Evolutionary conservation across 1,140 invertebrate genomes (phyloP).

Genomic region (Drosophila punjabiensis): DNA sequence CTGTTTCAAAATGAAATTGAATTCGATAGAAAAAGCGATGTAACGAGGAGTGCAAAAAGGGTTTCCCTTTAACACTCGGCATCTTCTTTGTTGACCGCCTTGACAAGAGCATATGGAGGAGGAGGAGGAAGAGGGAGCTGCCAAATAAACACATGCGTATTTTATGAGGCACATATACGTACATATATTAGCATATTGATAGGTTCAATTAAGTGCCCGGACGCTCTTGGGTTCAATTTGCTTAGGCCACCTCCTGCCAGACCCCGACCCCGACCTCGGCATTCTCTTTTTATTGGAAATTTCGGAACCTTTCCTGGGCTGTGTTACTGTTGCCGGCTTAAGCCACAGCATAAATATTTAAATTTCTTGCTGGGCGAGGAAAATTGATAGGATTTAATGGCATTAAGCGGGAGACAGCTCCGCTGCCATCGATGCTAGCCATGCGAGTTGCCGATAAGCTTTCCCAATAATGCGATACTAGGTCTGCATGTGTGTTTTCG

Average conservation of each 20-base stretch:
- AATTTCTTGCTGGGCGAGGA: slow-evolving; percentile 68
- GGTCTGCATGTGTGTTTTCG: slow-evolving; percentile 33
- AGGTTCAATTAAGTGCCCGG: slow-evolving; percentile 80
- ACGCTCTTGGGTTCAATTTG: slow-evolving; percentile 70
- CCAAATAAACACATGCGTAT: slow-evolving; percentile 30
- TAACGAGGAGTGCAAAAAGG: slow-evolving; percentile 6
- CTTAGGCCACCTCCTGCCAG: slow-evolving; percentile 6
- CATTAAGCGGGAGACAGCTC: slow-evolving; percentile 57
- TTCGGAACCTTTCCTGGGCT: slow-evolving; percentile 63
- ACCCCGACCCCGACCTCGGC: neutral
- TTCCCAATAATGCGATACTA: slow-evolving; percentile 56
- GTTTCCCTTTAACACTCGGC: neutral
- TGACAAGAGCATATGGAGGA: slow-evolving; percentile 31
- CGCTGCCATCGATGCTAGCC: slow-evolving; percentile 30
- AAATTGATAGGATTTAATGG: slow-evolving; percentile 84
- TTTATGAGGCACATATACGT: neutral
- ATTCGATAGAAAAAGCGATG: slow-evolving; percentile 36
- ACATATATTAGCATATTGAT: slow-evolving; percentile 61
- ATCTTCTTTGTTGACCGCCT: slow-evolving; percentile 9
- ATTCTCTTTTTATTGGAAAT: slow-evolving; percentile 66
- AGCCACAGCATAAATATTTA: slow-evolving; percentile 79
- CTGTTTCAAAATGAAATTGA: slow-evolving; percentile 44
- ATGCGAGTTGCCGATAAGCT: slow-evolving; percentile 66
- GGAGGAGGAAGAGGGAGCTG: slow-evolving; percentile 12
- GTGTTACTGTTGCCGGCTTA: slow-evolving; percentile 54